These are phyloP conservation scores for Stigmatopora argus DNA, from an alignment of 2,113 vertebrate species.

Conservation along the genomic window DNA sequence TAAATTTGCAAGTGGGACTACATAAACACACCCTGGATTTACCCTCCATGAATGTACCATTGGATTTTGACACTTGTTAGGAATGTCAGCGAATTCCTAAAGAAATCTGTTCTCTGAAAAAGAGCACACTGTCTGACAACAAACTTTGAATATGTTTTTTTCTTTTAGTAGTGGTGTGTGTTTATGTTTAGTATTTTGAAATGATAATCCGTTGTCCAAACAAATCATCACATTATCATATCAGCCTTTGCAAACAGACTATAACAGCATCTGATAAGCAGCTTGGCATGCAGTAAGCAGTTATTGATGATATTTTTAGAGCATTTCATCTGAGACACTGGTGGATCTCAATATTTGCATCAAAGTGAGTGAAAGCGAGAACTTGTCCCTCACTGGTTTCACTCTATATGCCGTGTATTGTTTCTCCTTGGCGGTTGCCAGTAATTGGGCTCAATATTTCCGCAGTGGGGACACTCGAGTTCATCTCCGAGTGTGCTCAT, in stretches of 20 bases:
- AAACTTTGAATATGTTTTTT: neutral
- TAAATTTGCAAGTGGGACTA: neutral
- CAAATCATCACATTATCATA: slow-evolving; percentile 6
- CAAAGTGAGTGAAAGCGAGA: slow-evolving; percentile 8
- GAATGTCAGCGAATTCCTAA: no score
- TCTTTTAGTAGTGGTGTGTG: neutral
- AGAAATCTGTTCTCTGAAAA: neutral
- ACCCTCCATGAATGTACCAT: slow-evolving; percentile 1
- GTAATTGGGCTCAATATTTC: neutral
- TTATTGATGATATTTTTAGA: neutral
- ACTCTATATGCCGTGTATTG: slow-evolving; percentile 16
- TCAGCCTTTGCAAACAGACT: slow-evolving; percentile 6
- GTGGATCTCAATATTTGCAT: slow-evolving; percentile 8
- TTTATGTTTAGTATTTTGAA: slow-evolving; percentile 3
- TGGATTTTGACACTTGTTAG: slow-evolving; percentile 1
- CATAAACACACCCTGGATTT: neutral
- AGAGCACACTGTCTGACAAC: neutral
- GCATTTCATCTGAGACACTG: slow-evolving; percentile 2
- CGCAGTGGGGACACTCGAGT: slow-evolving; percentile 7
- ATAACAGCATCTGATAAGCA: slow-evolving; percentile 4
- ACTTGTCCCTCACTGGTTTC: slow-evolving; percentile 19
- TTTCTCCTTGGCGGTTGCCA: slow-evolving; percentile 13
- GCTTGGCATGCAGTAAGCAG: slow-evolving; percentile 8
- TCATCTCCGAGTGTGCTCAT: slow-evolving; percentile 13
- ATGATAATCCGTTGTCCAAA: neutral